These are phyloP conservation scores for Cyanoliseus patagonus DNA, from an alignment of 2,113 vertebrate genomes.

Conservation along the genomic window DNA sequence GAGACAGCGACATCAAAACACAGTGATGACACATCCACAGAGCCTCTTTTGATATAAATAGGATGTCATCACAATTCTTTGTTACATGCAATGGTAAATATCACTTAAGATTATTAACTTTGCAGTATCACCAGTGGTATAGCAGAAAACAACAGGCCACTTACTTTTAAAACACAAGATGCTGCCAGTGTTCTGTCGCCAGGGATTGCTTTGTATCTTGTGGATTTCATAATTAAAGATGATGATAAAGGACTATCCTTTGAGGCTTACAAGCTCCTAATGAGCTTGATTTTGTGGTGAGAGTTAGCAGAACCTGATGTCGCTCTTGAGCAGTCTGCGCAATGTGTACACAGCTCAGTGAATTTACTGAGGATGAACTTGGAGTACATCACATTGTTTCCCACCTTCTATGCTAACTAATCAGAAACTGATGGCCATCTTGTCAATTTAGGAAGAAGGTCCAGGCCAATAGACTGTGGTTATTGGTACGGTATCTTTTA, in stretches of 20 bases:
- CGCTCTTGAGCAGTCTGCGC: slow-evolving; percentile 9
- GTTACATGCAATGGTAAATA: neutral
- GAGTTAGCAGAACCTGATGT: neutral
- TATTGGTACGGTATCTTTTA: neutral
- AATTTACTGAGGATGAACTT: neutral
- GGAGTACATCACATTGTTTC: neutral
- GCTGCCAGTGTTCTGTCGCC: neutral
- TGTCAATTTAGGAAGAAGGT: neutral
- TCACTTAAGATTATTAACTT: neutral
- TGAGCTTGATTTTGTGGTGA: neutral
- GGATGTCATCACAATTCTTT: neutral
- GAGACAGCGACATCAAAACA: slow-evolving; percentile 5
- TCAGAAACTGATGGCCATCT: neutral
- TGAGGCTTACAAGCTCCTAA: neutral
- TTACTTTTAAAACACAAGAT: neutral
- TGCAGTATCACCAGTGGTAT: neutral
- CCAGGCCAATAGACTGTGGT: neutral
- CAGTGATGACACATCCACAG: neutral
- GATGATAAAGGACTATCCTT: neutral
- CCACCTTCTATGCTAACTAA: neutral
- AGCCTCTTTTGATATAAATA: neutral
- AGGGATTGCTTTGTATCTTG: neutral
- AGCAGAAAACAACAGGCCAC: neutral
- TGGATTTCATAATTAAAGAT: neutral
- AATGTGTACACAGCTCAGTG: neutral